Evolutionary conservation across 37 sponge, comb jelly and placozoan genomes (phyloP).

Genomic region (Tethya wilhelma): DNA sequence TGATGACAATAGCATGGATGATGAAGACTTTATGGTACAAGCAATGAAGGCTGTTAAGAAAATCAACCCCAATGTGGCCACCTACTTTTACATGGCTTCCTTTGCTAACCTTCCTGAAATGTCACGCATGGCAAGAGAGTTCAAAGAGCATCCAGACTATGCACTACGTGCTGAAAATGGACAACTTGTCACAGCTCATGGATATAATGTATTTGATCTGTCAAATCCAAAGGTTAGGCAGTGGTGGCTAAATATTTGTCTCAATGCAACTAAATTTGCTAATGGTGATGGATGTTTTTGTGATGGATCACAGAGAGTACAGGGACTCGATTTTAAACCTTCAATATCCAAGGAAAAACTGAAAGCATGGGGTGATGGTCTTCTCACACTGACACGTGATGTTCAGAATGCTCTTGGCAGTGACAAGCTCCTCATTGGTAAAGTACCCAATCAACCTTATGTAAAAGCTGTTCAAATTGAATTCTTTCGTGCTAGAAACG

Average conservation of each 20-base stretch:
- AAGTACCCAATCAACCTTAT: background rate
- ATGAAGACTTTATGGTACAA: too few species aligned
- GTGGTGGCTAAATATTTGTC: conserved; percentile 21
- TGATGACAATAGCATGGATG: too few species aligned
- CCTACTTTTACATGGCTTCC: too few species aligned
- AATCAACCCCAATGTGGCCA: too few species aligned
- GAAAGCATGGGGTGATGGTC: conserved; percentile 26
- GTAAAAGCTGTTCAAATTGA: too few species aligned
- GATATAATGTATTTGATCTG: conserved; percentile 5
- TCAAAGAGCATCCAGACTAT: conserved; percentile 21
- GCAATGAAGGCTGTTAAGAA: conserved; percentile 15
- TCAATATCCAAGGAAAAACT: conserved; percentile 1
- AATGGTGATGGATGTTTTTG: too few species aligned
- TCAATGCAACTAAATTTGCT: too few species aligned
- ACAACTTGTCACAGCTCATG: background rate
- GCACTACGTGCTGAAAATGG: conserved; percentile 5
- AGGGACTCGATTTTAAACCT: conserved; percentile 4
- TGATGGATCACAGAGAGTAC: conserved; percentile 19
- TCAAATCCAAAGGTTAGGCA: conserved; percentile 15
- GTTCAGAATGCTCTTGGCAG: conserved; percentile 14
- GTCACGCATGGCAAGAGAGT: conserved; percentile 22
- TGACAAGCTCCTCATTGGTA: conserved; percentile 8
- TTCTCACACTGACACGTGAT: conserved; percentile 27
- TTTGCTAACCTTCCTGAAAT: background rate
- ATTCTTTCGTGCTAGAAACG: conserved; percentile 21